Percentiles rank a stretch among this genome's conserved stretches.
Conservation (phyloP, 2,113 vertebrate species). For the Panthera leo region DNA sequence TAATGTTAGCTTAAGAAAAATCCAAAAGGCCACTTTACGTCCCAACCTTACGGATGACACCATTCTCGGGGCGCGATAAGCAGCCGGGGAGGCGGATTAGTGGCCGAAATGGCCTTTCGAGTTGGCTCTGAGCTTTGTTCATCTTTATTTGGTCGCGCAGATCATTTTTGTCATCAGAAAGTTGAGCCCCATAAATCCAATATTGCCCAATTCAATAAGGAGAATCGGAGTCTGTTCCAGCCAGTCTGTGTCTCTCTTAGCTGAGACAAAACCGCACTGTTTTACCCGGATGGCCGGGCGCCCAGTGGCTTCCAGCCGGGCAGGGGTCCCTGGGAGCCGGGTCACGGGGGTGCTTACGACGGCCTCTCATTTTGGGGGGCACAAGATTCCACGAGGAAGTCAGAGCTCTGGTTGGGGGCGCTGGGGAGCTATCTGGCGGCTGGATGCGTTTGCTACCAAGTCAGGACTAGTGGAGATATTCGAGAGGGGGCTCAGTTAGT, state of each 20-base stretch:
- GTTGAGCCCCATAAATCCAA: conserved; percentile 74
- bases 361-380: rapidly evolving
- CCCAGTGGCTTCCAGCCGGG: rapidly evolving
- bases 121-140: conserved; percentile 19
- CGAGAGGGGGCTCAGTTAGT: too few relatives aligned
- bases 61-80: conserved; percentile 53
- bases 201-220: conserved; percentile 59
- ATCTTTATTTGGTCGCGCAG: conserved; percentile 67
- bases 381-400: rapidly evolving
- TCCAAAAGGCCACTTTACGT: conserved; percentile 40
- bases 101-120: conserved; percentile 47
- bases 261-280: background rate
- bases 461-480: too few relatives aligned
- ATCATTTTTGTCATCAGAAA: conserved; percentile 80
- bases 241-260: rapidly evolving
- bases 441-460: rapidly evolving
- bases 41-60: conserved; percentile 26
- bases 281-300: background rate
- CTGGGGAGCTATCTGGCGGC: background rate
- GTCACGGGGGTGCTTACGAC: rapidly evolving
- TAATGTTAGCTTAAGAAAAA: conserved; percentile 34
- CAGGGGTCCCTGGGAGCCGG: rapidly evolving
- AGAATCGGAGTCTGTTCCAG: background rate
- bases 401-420: background rate
- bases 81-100: background rate